Percentiles rank a stretch among this genome's conserved stretches.
Evolutionary conservation across 2,797 vertebrate species (phyloP).

Genomic region (Typhlichthys subterraneus): DNA sequence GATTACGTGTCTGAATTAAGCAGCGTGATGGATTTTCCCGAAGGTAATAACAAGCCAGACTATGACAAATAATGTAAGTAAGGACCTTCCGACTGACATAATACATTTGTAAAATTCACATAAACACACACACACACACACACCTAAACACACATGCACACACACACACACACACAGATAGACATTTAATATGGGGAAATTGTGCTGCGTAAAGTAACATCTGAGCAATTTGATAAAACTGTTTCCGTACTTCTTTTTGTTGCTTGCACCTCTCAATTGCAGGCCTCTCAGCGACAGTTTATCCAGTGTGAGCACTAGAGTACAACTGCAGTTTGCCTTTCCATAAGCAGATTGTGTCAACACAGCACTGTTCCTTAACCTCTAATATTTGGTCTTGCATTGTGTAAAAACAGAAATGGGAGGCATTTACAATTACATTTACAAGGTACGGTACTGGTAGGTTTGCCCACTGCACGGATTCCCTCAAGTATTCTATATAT

Average conservation of each 20-base stretch:
- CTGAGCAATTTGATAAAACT: conserved; percentile 6
- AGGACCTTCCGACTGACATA: conserved; percentile 22
- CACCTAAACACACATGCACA: conserved; percentile 12
- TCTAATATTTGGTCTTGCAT: conserved; percentile 16
- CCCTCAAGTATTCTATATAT: conserved; percentile 3
- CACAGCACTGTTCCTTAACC: neutral
- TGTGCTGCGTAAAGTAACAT: conserved; percentile 13
- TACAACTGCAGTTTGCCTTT: conserved; percentile 11
- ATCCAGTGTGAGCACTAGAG: conserved; percentile 9
- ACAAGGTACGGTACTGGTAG: neutral
- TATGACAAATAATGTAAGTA: conserved; percentile 50
- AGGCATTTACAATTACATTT: conserved; percentile 16
- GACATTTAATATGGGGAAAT: neutral
- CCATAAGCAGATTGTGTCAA: conserved; percentile 13
- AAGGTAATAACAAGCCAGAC: conserved; percentile 49
- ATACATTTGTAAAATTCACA: conserved; percentile 33
- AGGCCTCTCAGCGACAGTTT: conserved; percentile 4
- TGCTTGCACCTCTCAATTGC: neutral
- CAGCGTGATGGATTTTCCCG: conserved; percentile 52
- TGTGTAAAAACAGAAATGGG: conserved; percentile 14
- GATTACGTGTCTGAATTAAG: conserved; percentile 61
- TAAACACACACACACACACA: conserved; percentile 3
- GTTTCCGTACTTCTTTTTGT: conserved; percentile 24
- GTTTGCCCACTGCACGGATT: neutral
- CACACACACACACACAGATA: conserved; percentile 13